Conservation (phyloP, 2,888 invertebrate genomes). For the Drosophila cracens region DNA sequence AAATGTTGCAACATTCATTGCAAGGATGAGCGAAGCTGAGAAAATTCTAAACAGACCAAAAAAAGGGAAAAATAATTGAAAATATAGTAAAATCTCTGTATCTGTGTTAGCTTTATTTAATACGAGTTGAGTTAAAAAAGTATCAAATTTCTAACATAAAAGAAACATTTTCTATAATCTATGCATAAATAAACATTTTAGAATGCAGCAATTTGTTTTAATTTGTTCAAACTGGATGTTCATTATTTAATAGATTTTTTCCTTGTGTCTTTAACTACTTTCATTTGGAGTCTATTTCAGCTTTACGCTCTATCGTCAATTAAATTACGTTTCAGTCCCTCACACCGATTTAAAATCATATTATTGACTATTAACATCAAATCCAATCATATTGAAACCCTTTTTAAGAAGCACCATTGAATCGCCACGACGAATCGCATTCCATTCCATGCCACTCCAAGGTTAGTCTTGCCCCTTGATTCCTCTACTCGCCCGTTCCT, state of each 20-base stretch:
- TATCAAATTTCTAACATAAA: neutral
- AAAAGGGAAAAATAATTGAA: too few species aligned
- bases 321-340: neutral
- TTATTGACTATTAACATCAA: conserved; percentile 31
- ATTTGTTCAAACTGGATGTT: neutral
- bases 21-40: too few species aligned
- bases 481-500: conserved; percentile 6
- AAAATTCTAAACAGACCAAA: too few species aligned
- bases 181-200: neutral
- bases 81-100: neutral
- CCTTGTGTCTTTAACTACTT: neutral
- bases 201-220: neutral
- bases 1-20: too few species aligned
- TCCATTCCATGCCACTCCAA: conserved; percentile 24
- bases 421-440: conserved; percentile 27
- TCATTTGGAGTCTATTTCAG: neutral
- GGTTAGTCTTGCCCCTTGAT: conserved; percentile 33
- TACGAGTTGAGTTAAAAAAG: neutral
- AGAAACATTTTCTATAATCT: neutral
- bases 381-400: conserved; percentile 1
- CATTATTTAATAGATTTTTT: neutral
- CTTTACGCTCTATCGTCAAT: neutral
- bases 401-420: conserved; percentile 14
- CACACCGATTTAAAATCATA: conserved; percentile 33
- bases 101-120: neutral